Evolutionary conservation across 2,113 vertebrate genomes (phyloP).

Genomic region (Notiomystis cincta): DNA sequence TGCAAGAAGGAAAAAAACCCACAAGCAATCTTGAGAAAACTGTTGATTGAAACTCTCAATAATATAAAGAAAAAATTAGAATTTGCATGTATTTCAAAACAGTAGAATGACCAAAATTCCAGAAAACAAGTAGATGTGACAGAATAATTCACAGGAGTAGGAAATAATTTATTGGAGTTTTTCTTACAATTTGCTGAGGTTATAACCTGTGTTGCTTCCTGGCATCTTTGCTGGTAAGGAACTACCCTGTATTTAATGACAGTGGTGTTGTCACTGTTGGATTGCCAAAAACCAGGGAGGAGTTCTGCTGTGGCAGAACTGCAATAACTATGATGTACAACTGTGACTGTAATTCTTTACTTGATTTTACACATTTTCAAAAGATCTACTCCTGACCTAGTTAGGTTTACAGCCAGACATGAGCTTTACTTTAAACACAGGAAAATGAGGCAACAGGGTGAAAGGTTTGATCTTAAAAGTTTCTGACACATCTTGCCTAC

Average conservation of each 20-base stretch:
- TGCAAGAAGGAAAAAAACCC: background rate
- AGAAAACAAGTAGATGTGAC: background rate
- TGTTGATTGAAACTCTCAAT: background rate
- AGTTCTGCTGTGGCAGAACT: background rate
- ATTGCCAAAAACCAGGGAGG: background rate
- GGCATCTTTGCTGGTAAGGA: background rate
- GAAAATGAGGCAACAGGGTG: background rate
- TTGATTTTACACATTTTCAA: background rate
- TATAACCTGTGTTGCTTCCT: background rate
- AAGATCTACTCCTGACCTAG: background rate
- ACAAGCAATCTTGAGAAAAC: background rate
- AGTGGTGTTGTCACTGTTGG: background rate
- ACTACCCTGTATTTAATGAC: background rate
- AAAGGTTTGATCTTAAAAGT: background rate
- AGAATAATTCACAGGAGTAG: background rate
- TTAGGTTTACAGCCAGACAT: background rate
- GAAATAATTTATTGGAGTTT: background rate
- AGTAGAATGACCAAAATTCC: background rate
- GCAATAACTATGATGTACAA: fast-evolving
- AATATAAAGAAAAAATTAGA: background rate
- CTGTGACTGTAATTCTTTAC: background rate
- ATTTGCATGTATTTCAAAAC: background rate
- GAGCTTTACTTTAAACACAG: background rate
- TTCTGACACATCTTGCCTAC: background rate
- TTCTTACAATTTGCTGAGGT: background rate